These are phyloP conservation scores for Zygothrica quintamaculata DNA, from an alignment of 2,888 invertebrate species.

Conservation along the genomic window DNA sequence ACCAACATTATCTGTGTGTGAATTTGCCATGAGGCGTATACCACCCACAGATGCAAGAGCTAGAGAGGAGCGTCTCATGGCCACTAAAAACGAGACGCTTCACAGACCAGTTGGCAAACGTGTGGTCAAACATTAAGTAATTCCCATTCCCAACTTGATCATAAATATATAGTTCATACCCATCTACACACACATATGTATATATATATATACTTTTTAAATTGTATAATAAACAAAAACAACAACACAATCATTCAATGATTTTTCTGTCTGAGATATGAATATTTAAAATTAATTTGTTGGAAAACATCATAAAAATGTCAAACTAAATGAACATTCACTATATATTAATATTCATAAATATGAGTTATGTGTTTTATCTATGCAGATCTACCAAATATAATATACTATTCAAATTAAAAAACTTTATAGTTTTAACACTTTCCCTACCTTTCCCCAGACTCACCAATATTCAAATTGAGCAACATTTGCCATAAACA, in stretches of 20 bases:
- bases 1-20: constrained; percentile 39
- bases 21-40: constrained; percentile 35
- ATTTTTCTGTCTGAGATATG: too few relatives aligned
- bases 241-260: constrained; percentile 27
- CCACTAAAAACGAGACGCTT: constrained; percentile 36
- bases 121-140: constrained; percentile 12
- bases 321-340: constrained; percentile 34
- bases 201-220: too few relatives aligned
- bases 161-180: constrained; percentile 59
- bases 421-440: too few relatives aligned
- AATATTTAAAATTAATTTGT: constrained; percentile 46
- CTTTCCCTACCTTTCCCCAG: background rate
- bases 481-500: constrained; percentile 26
- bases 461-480: background rate
- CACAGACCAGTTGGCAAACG: constrained; percentile 60
- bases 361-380: constrained; percentile 35
- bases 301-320: constrained; percentile 58
- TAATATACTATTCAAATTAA: too few relatives aligned
- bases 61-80: constrained; percentile 18
- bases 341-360: constrained; percentile 27
- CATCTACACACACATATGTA: constrained; percentile 13
- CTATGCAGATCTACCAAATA: background rate
- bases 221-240: constrained; percentile 53
- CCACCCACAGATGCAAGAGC: constrained; percentile 12
- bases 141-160: constrained; percentile 16